These are phyloP conservation scores for Parthenolecanium corni DNA, from an alignment of 2,888 invertebrate genomes.

Conservation along the genomic window DNA sequence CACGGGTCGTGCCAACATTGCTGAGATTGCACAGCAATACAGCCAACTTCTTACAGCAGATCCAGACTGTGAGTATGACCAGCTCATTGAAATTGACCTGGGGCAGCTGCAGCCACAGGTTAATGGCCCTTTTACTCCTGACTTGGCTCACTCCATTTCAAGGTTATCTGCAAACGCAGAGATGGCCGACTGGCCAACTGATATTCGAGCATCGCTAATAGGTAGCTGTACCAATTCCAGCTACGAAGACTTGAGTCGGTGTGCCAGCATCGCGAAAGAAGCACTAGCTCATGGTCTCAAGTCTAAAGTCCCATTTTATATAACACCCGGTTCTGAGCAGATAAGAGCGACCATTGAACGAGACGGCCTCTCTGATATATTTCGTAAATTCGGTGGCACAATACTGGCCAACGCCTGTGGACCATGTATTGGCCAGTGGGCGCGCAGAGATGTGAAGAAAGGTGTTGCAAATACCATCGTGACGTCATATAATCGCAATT, in stretches of 20 bases:
- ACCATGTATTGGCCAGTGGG: conserved; percentile 99
- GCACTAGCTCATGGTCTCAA: conserved; percentile 86
- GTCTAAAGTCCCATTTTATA: conserved; percentile 90
- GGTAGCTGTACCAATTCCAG: conserved; percentile 99
- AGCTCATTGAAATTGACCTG: conserved; percentile 81
- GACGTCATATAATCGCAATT: conserved; percentile 98
- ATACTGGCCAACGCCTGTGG: conserved; percentile 98
- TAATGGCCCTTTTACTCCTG: conserved; percentile 99
- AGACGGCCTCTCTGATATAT: conserved; percentile 62
- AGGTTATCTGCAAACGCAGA: conserved; percentile 76
- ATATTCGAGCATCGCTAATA: conserved; percentile 81
- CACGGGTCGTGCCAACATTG: conserved; percentile 65
- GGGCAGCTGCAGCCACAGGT: conserved; percentile 91
- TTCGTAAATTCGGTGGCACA: conserved; percentile 78
- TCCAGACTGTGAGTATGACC: conserved; percentile 74
- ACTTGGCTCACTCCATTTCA: conserved; percentile 90
- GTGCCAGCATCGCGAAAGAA: conserved; percentile 88
- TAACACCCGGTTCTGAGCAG: conserved; percentile 98
- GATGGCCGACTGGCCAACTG: conserved; percentile 85
- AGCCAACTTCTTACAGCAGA: conserved; percentile 63
- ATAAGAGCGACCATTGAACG: conserved; percentile 97
- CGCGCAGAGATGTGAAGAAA: conserved; percentile 91
- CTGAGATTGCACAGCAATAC: conserved; percentile 59
- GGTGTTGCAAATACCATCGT: conserved; percentile 99
- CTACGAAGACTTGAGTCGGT: conserved; percentile 98